Evolutionary conservation across 2,113 vertebrate species (phyloP).

Genomic region (Numenius arquata): DNA sequence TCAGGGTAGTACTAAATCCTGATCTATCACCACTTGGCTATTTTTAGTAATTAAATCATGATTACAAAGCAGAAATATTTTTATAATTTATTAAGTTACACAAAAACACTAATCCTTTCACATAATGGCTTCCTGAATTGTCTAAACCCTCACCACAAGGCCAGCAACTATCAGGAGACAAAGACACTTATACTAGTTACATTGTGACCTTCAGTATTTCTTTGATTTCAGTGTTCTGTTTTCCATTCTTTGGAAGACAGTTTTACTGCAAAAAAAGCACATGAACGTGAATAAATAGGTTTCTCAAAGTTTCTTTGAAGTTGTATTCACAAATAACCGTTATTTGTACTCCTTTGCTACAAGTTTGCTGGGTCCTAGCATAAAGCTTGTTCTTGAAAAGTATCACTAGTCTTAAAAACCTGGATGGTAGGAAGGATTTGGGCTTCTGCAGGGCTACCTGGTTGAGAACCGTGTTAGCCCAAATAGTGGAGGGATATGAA

Average conservation of each 20-base stretch:
- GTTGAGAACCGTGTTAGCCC: neutral
- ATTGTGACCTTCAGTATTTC: neutral
- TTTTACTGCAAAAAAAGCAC: neutral
- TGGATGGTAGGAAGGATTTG: neutral
- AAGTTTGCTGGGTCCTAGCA: neutral
- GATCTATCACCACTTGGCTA: neutral
- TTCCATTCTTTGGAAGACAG: neutral
- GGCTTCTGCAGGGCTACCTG: neutral
- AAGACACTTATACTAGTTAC: neutral
- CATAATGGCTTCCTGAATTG: neutral
- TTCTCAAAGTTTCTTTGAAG: neutral
- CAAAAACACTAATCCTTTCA: neutral
- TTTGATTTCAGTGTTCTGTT: neutral
- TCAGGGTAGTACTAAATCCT: slow-evolving; percentile 15
- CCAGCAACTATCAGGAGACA: neutral
- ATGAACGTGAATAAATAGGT: neutral
- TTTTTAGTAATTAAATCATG: neutral
- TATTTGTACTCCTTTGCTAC: neutral
- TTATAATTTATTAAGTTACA: neutral
- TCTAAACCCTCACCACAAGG: neutral
- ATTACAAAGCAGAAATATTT: slow-evolving; percentile 10
- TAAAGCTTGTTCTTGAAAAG: neutral
- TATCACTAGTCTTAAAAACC: neutral
- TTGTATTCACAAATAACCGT: neutral
- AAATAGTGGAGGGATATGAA: neutral